Evolutionary conservation across 1,140 invertebrate species (phyloP).

Genomic region (Idris sp.): DNA sequence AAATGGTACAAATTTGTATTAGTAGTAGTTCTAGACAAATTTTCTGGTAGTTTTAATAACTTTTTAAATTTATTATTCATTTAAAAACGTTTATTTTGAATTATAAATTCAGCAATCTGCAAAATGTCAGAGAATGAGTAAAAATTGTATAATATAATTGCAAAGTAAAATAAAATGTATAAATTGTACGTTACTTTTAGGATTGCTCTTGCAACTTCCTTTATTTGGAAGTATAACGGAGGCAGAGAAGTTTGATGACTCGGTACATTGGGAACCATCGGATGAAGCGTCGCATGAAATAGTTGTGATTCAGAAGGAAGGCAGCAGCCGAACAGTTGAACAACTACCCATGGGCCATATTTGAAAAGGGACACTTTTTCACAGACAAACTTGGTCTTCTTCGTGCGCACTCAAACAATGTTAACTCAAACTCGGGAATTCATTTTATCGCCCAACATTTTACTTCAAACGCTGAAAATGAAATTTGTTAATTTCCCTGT

Average conservation of each 20-base stretch:
- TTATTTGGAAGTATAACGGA: constrained; percentile 73
- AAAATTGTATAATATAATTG: constrained; percentile 21
- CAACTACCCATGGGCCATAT: constrained; percentile 72
- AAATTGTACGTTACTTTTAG: constrained; percentile 63
- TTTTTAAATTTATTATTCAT: too few species aligned
- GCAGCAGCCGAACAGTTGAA: constrained; percentile 52
- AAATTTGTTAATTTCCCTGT: too few species aligned
- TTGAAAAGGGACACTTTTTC: constrained; percentile 56
- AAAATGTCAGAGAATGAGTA: constrained; percentile 7
- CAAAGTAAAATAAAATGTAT: constrained; percentile 22
- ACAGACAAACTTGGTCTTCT: constrained; percentile 16
- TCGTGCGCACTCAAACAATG: constrained; percentile 7
- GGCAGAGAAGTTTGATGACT: constrained; percentile 77
- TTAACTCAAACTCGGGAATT: constrained; percentile 15
- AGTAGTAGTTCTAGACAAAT: too few species aligned
- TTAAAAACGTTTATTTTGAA: too few species aligned
- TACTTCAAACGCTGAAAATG: constrained; percentile 6
- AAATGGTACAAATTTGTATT: too few species aligned
- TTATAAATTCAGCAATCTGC: too few species aligned
- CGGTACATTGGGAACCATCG: constrained; percentile 75
- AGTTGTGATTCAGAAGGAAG: constrained; percentile 57
- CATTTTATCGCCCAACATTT: constrained; percentile 9
- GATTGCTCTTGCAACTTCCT: constrained; percentile 72
- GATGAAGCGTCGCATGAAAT: constrained; percentile 67
- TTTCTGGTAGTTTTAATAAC: too few species aligned